phyloP scores from a whole-genome alignment of 2,113 vertebrate species.

The Pongo abelii region DNA sequence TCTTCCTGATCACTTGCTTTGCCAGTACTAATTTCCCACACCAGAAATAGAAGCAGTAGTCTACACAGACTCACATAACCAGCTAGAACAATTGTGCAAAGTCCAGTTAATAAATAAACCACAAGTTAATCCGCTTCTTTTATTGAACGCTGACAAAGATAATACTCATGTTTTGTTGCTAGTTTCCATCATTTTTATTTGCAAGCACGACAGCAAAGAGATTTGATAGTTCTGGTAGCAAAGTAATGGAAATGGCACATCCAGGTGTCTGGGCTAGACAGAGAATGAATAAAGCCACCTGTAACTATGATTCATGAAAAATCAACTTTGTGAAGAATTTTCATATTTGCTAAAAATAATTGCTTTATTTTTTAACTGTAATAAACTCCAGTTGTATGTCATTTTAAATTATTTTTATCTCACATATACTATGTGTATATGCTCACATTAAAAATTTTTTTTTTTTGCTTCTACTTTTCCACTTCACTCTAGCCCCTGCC shows the following conservation, averaged over 20 bases:
- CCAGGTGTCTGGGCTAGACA: background rate
- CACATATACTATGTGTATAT: background rate
- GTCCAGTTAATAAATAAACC: background rate
- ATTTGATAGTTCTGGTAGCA: background rate
- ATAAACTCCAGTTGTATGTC: background rate
- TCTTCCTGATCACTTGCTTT: background rate
- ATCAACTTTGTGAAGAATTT: background rate
- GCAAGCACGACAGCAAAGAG: background rate
- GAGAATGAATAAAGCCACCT: background rate
- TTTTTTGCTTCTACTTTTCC: background rate
- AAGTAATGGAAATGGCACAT: background rate
- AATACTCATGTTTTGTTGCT: background rate
- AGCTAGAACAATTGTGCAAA: background rate
- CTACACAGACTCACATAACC: background rate
- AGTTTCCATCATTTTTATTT: background rate
- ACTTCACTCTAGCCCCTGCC: background rate
- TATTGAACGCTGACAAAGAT: background rate
- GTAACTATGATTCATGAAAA: background rate
- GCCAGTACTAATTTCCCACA: background rate
- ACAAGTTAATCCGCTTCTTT: background rate
- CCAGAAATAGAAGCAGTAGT: background rate
- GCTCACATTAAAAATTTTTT: background rate
- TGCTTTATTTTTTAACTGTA: background rate
- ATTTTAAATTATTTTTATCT: background rate
- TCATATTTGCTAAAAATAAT: background rate